Evolutionary conservation across 2,113 vertebrate species (phyloP).

Genomic region (Silurus meridionalis): DNA sequence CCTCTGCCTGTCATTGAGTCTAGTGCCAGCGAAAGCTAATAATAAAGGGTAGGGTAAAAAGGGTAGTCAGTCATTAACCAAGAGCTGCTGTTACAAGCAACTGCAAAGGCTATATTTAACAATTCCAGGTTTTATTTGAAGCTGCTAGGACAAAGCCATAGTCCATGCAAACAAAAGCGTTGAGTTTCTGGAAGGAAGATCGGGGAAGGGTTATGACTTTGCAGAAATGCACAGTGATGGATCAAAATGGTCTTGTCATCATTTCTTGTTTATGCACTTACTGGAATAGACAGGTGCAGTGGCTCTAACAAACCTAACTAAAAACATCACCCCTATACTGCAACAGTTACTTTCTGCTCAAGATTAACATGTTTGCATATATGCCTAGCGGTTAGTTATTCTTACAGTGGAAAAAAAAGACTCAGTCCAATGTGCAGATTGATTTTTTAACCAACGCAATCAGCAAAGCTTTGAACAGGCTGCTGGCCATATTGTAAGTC

Average conservation of each 20-base stretch:
- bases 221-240: not conserved
- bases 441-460: conserved; percentile 15
- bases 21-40: conserved; percentile 14
- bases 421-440: conserved; percentile 29
- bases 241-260: not conserved
- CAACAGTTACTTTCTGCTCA: not conserved
- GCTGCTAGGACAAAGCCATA: not conserved
- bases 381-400: not conserved
- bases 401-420: conserved; percentile 15
- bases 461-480: conserved; percentile 27
- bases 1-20: not conserved
- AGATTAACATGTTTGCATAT: not conserved
- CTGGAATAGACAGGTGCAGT: not conserved
- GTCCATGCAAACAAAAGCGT: not conserved
- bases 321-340: not conserved
- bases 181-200: conserved; percentile 7
- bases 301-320: not conserved
- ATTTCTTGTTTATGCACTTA: not conserved
- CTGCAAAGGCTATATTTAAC: not conserved
- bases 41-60: not conserved
- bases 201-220: not conserved
- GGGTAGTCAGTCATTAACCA: conserved; percentile 46
- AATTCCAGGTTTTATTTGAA: not conserved
- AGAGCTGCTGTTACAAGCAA: not conserved
- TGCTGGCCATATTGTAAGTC: conserved; percentile 27